Base-by-base conservation (phyloP, 2,888 invertebrate species). In the Lasioglossum calceatum region DNA sequence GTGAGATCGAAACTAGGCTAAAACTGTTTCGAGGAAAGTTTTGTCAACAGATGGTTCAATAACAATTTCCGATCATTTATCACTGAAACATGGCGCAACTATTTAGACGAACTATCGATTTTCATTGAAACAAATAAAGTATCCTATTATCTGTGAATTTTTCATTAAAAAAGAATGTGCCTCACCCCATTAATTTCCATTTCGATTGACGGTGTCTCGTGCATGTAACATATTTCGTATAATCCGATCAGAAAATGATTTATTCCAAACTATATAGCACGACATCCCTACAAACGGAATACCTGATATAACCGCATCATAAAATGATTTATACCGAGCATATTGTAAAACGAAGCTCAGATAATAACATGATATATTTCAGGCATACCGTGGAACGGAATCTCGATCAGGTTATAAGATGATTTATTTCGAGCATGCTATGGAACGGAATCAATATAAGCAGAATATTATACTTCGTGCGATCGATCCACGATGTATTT, bases 381-480 rank as follows among this genome's bases (percentile, higher is more conserved):
- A 67, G 19, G 36, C 67, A 36, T 64, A 64, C 19, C 67, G 10
- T 10, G 67, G 64, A 39, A 36, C 36, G 23, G 36, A 67, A 67
- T 67, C 67, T 67, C 19, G 64, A 64, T 64, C 64, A 64, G 64
- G 64, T 64, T 64, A 67, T 67, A 36, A 36, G 36, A 36, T 67
- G 67, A 64, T 67, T 67, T 67, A 67, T 67, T 36, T 67, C 36
- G 67, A 39, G 23, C 67, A 67, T 19, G 67, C 19, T 67, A 67
- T 36, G 32, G 64, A 32, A 64, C 64, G 32, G 16, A 32, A 64
- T 64, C 32, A 32, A 12, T 73, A 44, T 5, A 64, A 64, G 23
- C 23, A 32, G 64, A 64, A 64, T 32, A 32, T 64, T 64, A 32
- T 64, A 64, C 64, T 3, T 16, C 64, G 32, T 32, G 7, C 32